phyloP scores from a whole-genome alignment of 2,113 vertebrate genomes.

The Otocyon megalotis region DNA sequence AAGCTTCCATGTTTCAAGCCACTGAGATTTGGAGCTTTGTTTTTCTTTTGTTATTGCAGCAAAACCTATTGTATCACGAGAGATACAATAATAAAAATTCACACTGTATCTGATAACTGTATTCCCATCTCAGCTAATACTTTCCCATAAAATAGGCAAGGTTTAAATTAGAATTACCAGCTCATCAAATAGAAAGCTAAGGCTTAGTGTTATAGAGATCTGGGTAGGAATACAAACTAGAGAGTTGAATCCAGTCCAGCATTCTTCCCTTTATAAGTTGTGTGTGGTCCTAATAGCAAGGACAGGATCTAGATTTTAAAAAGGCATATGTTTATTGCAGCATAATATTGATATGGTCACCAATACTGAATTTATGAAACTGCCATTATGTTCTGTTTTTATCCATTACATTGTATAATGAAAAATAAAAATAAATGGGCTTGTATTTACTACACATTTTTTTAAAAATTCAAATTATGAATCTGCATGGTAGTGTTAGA shows the following conservation, averaged over 20 bases:
- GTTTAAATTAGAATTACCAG: background rate
- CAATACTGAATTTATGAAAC: conserved; percentile 23
- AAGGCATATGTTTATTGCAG: background rate
- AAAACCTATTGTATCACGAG: background rate
- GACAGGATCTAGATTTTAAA: background rate
- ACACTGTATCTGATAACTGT: background rate
- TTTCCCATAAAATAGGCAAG: background rate
- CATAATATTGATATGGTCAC: background rate
- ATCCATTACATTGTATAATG: conserved; percentile 28
- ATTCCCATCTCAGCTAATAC: background rate
- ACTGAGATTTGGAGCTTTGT: background rate
- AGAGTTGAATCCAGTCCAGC: background rate
- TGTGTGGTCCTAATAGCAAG: background rate
- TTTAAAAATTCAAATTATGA: conserved; percentile 66
- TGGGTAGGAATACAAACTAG: background rate
- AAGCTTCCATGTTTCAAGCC: background rate
- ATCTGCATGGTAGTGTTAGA: background rate
- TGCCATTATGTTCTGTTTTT: background rate
- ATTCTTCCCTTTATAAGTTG: conserved; percentile 2
- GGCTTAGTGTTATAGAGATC: background rate
- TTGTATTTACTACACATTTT: conserved; percentile 52
- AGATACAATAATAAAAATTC: background rate
- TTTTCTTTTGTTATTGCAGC: background rate
- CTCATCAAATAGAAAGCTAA: background rate
- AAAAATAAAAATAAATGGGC: conserved; percentile 57